Percentiles rank a stretch among this genome's conserved stretches.
Evolutionary conservation across 2,888 invertebrate genomes (phyloP).

Genomic region (Adelognathus sp.): DNA sequence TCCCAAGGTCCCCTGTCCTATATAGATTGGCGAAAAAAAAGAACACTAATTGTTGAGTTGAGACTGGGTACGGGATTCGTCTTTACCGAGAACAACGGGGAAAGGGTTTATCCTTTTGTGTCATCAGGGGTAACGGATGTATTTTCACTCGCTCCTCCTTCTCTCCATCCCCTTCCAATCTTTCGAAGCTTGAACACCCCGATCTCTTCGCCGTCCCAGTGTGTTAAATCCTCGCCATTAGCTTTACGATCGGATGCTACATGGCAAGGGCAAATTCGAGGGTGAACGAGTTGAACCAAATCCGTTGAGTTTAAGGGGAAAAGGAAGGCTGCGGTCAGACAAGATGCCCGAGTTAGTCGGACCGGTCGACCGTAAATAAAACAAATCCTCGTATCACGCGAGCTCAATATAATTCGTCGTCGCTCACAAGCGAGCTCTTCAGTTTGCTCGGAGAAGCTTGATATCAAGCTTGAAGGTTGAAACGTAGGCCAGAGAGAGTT

Average conservation of each 20-base stretch:
- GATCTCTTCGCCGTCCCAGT: conserved; percentile 3
- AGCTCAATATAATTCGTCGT: conserved; percentile 21
- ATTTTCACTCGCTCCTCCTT: too few species aligned
- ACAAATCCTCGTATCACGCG: conserved; percentile 17
- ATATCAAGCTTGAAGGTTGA: too few species aligned
- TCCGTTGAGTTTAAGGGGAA: neutral
- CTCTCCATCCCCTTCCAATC: neutral
- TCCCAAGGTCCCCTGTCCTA: too few species aligned
- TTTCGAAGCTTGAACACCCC: neutral
- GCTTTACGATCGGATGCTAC: conserved; percentile 47
- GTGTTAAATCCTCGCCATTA: conserved; percentile 51
- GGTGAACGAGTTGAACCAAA: neutral
- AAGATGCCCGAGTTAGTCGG: conserved; percentile 10
- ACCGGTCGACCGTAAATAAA: conserved; percentile 40
- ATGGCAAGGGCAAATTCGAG: neutral
- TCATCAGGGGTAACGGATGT: too few species aligned
- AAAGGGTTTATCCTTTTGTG: too few species aligned
- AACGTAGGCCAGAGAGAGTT: too few species aligned
- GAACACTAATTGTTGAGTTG: too few species aligned
- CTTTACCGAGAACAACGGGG: too few species aligned
- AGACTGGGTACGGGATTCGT: too few species aligned
- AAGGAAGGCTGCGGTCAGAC: neutral
- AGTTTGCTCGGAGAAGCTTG: neutral
- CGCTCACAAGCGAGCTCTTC: neutral
- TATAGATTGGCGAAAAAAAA: too few species aligned